phyloP scores from a whole-genome alignment of 2,797 vertebrate genomes.

The Mormyrops boulengeri region DNA sequence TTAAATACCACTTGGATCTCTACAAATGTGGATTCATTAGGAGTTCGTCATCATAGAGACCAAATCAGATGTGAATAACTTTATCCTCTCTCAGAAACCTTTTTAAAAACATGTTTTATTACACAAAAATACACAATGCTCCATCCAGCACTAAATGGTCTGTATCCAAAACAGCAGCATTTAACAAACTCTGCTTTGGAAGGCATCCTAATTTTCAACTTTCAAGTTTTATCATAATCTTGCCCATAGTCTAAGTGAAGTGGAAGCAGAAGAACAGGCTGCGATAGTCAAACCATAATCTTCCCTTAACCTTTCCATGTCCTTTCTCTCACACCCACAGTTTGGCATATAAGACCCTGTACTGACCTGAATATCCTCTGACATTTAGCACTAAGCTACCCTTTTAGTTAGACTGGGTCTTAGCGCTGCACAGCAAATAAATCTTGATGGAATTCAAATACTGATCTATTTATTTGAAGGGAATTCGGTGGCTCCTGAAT shows the following conservation, averaged over 20 bases:
- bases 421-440: conserved; percentile 56
- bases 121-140: not conserved
- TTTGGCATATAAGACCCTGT: conserved; percentile 27
- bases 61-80: not conserved
- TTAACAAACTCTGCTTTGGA: not conserved
- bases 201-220: not conserved
- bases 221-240: not conserved
- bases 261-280: not conserved
- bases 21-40: not conserved
- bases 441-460: conserved; percentile 60
- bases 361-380: conserved; percentile 52
- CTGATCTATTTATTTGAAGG: conserved; percentile 56
- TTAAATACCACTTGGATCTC: not conserved
- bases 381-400: conserved; percentile 65
- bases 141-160: not conserved
- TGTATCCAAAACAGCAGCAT: not conserved
- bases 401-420: conserved; percentile 60
- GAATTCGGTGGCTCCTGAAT: conserved; percentile 42
- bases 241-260: not conserved
- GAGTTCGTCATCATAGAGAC: not conserved
- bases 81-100: not conserved
- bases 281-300: conserved; percentile 37
- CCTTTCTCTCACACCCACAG: conserved; percentile 37
- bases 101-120: not conserved
- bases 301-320: conserved; percentile 41